Evolutionary conservation across 2,113 vertebrate species (phyloP).

Genomic region (Saimiri boliviensis): DNA sequence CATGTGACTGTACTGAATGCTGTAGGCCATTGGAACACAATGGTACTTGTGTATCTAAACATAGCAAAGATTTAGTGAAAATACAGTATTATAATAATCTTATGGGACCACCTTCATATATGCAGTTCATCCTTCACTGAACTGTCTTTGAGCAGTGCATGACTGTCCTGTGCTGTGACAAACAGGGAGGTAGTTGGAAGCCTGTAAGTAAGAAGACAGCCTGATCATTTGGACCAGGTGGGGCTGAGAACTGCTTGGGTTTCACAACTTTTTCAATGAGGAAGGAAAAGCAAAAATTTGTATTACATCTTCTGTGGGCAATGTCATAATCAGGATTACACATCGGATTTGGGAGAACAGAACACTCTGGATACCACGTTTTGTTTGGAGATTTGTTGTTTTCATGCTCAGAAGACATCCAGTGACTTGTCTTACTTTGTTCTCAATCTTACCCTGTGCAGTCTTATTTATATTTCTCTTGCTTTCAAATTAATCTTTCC

Average conservation of each 20-base stretch:
- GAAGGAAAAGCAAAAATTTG: constrained; percentile 73
- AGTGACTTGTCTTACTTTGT: constrained; percentile 25
- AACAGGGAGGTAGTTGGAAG: background rate
- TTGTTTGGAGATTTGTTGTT: background rate
- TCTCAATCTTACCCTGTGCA: background rate
- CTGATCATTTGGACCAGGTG: constrained; percentile 59
- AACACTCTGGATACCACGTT: background rate
- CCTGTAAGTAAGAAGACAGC: constrained; percentile 67
- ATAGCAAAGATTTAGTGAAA: background rate
- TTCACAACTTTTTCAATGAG: constrained; percentile 78
- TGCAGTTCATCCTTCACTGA: background rate
- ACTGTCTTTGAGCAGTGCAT: background rate
- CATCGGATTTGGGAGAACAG: background rate
- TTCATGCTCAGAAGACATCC: constrained; percentile 26
- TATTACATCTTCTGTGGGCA: background rate
- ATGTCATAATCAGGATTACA: background rate
- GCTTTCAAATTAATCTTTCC: constrained; percentile 23
- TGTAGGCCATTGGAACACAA: background rate
- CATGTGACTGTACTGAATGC: background rate
- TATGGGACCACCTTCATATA: background rate
- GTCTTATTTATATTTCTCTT: constrained; percentile 2
- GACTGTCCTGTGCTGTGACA: background rate
- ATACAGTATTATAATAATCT: background rate
- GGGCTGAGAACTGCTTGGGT: constrained; percentile 63
- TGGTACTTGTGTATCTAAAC: background rate